Evolutionary conservation across 2,113 vertebrate genomes (phyloP).

Genomic region (Dicrurus megarhynchus): DNA sequence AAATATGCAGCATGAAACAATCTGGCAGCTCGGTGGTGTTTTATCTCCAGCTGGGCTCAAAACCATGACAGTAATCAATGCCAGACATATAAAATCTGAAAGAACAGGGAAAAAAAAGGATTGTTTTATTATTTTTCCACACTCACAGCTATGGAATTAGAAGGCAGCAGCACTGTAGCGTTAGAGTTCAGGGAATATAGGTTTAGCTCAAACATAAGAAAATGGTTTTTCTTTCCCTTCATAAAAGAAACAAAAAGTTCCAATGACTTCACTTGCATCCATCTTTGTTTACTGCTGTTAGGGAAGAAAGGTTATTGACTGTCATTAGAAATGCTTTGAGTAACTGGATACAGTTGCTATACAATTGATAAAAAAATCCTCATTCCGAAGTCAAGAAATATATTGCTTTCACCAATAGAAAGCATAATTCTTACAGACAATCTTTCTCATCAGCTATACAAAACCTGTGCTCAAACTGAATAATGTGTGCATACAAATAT

Average conservation of each 20-base stretch:
- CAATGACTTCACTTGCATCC: neutral
- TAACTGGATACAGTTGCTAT: neutral
- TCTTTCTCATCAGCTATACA: neutral
- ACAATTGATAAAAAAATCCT: neutral
- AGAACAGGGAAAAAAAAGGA: neutral
- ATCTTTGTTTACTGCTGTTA: neutral
- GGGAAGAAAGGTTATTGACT: neutral
- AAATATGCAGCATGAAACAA: neutral
- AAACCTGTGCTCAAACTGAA: neutral
- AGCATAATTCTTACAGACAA: neutral
- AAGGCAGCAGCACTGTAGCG: neutral
- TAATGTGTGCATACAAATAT: rapidly evolving
- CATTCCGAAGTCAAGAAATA: neutral
- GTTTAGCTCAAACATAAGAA: neutral
- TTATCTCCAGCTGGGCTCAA: neutral
- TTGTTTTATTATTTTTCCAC: neutral
- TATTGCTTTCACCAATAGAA: neutral
- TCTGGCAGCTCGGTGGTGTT: neutral
- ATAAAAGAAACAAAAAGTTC: neutral
- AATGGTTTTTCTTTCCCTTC: neutral
- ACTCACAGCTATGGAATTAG: neutral
- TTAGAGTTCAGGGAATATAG: neutral
- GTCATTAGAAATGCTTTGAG: neutral
- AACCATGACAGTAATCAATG: neutral
- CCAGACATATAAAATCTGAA: neutral